A percentile compares a stretch with the other conserved stretches of the same genome.
Evolutionary conservation across 2,113 vertebrate genomes (phyloP).

Genomic region (Pithys albifrons): DNA sequence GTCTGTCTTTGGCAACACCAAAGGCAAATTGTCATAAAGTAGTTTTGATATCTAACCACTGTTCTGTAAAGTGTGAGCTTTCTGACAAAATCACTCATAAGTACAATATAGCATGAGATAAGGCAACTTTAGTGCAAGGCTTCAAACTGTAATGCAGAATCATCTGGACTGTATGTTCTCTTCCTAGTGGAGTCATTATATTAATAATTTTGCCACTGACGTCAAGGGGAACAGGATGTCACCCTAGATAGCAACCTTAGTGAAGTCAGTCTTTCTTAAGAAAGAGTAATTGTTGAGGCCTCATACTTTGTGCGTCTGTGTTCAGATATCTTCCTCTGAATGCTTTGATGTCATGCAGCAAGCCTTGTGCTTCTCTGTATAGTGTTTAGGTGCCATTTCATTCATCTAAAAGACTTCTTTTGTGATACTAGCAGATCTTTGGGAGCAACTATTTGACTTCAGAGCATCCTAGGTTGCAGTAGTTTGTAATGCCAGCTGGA

Average conservation of each 20-base stretch:
- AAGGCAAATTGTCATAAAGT: background rate
- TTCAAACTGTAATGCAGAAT: background rate
- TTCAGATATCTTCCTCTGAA: background rate
- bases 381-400: background rate
- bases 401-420: background rate
- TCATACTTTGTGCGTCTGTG: background rate
- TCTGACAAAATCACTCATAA: background rate
- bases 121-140: background rate
- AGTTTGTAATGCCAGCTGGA: background rate
- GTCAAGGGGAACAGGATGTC: slow-evolving; percentile 42
- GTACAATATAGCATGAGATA: background rate
- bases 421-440: background rate
- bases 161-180: background rate
- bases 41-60: background rate
- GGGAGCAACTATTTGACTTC: background rate
- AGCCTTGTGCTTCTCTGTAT: background rate
- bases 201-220: slow-evolving; percentile 6
- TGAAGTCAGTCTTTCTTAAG: slow-evolving; percentile 38
- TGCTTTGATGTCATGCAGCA: background rate
- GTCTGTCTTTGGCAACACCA: background rate
- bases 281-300: slow-evolving; percentile 17
- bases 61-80: background rate
- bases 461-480: background rate
- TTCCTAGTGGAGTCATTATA: background rate
- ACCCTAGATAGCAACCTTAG: background rate